Evolutionary conservation across 2,888 invertebrate species (phyloP).

Genomic region (Pterostichus madidus): DNA sequence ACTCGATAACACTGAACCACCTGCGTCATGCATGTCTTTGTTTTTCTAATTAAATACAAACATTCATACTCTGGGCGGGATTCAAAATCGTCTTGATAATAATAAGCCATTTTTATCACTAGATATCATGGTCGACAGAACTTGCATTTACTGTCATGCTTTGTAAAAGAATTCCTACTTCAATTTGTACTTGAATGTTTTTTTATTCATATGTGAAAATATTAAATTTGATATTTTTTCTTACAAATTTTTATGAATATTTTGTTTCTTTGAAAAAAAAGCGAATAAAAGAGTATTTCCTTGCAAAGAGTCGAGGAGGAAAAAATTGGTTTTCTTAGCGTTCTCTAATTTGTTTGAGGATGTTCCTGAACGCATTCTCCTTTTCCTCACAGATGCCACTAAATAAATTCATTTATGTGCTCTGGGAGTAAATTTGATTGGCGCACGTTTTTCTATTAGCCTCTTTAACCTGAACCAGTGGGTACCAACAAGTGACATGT

Average conservation of each 20-base stretch:
- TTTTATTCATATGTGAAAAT: not conserved
- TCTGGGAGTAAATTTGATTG: constrained; percentile 22
- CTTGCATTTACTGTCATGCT: too few species aligned
- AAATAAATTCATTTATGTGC: constrained; percentile 18
- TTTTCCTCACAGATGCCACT: not conserved
- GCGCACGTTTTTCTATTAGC: constrained; percentile 26
- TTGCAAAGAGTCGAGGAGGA: not conserved
- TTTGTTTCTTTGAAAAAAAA: constrained; percentile 8
- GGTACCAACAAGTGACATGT: not conserved
- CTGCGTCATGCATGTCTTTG: too few species aligned
- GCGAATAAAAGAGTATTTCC: not conserved
- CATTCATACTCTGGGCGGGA: too few species aligned
- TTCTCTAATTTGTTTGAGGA: constrained; percentile 15
- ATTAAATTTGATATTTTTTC: not conserved
- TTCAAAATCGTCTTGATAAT: too few species aligned
- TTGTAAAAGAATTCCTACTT: too few species aligned
- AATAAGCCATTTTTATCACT: too few species aligned
- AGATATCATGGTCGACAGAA: too few species aligned
- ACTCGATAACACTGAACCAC: too few species aligned
- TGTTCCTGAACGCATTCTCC: constrained; percentile 24
- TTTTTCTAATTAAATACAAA: too few species aligned
- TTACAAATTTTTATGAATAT: constrained; percentile 12
- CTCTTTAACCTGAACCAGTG: constrained; percentile 11
- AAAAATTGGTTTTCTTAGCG: constrained; percentile 15
- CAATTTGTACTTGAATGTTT: too few species aligned